A percentile compares a stretch with the other conserved stretches of the same genome.
phyloP scores from a whole-genome alignment of 2,113 vertebrate species.

The Mus pahari region DNA sequence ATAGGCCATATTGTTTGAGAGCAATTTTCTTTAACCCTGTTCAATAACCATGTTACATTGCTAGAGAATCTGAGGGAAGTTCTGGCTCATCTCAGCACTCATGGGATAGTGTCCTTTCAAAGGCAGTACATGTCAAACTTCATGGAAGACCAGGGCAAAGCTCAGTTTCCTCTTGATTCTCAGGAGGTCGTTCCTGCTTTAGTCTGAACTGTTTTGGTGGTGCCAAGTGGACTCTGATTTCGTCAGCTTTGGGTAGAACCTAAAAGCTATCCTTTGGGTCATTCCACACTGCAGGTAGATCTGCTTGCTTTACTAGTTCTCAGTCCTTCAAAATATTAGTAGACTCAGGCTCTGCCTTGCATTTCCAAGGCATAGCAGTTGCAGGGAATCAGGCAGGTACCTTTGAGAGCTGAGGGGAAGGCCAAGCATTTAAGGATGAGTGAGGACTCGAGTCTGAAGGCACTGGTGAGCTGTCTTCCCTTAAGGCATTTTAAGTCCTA shows the following conservation, averaged over 20 bases:
- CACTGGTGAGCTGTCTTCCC: constrained; percentile 25
- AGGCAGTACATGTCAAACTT: constrained; percentile 15
- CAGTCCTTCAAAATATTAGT: background rate
- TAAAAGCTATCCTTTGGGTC: background rate
- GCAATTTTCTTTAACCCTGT: constrained; percentile 1
- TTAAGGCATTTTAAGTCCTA: constrained; percentile 26
- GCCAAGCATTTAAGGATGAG: background rate
- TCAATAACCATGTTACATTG: constrained; percentile 16
- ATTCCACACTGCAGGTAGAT: constrained; percentile 43
- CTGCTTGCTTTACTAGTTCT: background rate
- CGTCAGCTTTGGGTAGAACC: constrained; percentile 10
- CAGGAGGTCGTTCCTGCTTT: background rate
- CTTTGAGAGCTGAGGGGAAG: background rate
- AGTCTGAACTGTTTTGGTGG: constrained; percentile 50
- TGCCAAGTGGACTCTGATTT: constrained; percentile 62
- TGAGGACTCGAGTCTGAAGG: constrained; percentile 52
- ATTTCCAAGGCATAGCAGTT: background rate
- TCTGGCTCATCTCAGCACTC: constrained; percentile 14
- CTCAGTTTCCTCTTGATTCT: constrained; percentile 44
- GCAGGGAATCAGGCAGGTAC: background rate
- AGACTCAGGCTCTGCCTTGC: background rate
- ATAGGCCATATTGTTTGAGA: constrained; percentile 49
- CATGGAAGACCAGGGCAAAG: constrained; percentile 5
- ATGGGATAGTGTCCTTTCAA: constrained; percentile 21
- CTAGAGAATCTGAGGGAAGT: constrained; percentile 56